Conservation (phyloP, 2,797 vertebrate genomes). For the Lithobates sylvaticus region DNA sequence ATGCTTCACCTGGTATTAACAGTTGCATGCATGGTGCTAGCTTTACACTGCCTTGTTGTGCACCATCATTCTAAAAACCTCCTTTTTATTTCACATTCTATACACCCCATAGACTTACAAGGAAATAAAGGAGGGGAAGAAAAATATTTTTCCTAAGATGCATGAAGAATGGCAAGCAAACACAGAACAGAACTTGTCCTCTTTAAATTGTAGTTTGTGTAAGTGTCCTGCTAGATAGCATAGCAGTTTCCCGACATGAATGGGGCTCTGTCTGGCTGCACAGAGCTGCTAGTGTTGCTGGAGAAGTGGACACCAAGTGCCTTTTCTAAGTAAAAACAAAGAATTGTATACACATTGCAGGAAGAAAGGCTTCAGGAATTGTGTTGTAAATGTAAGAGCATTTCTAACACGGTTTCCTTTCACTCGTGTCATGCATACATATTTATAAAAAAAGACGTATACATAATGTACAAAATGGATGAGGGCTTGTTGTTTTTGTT, state of each 20-base stretch:
- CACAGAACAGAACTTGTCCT: constrained; percentile 33
- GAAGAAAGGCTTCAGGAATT: background rate
- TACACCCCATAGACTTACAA: no score
- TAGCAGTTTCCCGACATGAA: constrained; percentile 34
- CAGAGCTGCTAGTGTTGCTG: constrained; percentile 47
- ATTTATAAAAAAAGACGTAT: background rate
- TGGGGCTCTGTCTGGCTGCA: constrained; percentile 48
- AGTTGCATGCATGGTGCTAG: no score
- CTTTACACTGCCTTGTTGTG: background rate
- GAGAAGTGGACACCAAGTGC: constrained; percentile 24
- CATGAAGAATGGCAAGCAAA: constrained; percentile 26
- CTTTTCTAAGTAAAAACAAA: constrained; percentile 17
- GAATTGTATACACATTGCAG: background rate
- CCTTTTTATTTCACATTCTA: no score
- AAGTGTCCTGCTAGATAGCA: constrained; percentile 43
- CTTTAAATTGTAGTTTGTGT: constrained; percentile 49
- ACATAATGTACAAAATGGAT: background rate
- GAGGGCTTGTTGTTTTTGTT: background rate
- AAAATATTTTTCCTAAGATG: constrained; percentile 17
- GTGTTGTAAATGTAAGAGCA: background rate
- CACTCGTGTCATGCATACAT: background rate
- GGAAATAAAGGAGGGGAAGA: background rate
- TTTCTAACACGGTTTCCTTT: background rate
- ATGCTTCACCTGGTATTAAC: background rate
- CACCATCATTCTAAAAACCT: background rate